Evolutionary conservation across 2,113 vertebrate species (phyloP).

Genomic region (Equus quagga): DNA sequence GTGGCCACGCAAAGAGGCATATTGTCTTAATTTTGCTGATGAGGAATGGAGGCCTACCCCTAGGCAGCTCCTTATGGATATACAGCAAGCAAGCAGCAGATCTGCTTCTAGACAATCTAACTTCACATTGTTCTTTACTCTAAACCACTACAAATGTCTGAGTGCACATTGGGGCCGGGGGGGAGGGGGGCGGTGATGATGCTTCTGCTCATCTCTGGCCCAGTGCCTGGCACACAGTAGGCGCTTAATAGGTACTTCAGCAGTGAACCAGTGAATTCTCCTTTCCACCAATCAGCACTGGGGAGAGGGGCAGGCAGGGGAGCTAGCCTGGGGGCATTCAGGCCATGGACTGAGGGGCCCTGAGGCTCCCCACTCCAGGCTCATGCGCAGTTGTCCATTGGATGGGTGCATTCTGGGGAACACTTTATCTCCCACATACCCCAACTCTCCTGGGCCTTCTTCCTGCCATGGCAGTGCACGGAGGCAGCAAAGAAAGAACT

Average conservation of each 20-base stretch:
- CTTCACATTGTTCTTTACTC: background rate
- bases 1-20: background rate
- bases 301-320: background rate
- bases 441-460: background rate
- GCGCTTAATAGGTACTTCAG: background rate
- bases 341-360: background rate
- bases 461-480: background rate
- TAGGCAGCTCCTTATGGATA: background rate
- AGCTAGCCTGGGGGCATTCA: background rate
- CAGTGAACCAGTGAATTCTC: background rate
- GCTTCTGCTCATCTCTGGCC: background rate
- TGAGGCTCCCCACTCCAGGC: background rate
- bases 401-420: background rate
- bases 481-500: background rate
- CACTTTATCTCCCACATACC: background rate
- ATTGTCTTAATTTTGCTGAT: background rate
- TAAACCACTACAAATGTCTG: background rate
- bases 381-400: background rate
- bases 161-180: rapidly evolving
- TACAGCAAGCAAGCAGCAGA: background rate
- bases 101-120: too few species aligned
- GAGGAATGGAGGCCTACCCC: background rate
- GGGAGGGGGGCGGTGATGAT: background rate
- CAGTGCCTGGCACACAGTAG: background rate
- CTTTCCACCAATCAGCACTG: background rate